A percentile compares a stretch with the other conserved stretches of the same genome.
Evolutionary conservation across 2,797 vertebrate species (phyloP).

Genomic region (Halcyon chelicuti): DNA sequence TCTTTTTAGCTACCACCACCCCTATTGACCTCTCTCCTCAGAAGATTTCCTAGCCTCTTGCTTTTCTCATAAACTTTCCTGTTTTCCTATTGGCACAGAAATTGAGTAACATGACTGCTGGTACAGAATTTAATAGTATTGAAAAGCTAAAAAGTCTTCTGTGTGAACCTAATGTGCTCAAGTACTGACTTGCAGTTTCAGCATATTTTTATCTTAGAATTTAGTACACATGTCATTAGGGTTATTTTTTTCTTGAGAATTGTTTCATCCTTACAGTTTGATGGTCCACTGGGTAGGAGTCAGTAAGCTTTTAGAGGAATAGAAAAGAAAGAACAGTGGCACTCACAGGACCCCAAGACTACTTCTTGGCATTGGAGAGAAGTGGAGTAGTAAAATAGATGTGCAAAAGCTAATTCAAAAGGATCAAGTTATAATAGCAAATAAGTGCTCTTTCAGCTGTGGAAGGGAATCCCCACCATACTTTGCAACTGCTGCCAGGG

Average conservation of each 20-base stretch:
- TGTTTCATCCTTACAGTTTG: neutral
- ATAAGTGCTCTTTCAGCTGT: neutral
- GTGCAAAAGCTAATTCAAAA: neutral
- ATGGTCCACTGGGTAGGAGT: neutral
- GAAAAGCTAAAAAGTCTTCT: neutral
- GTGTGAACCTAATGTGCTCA: neutral
- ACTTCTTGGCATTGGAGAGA: neutral
- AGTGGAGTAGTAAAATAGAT: neutral
- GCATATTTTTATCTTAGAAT: neutral
- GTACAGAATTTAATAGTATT: neutral
- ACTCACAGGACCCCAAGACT: neutral
- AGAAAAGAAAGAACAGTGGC: neutral
- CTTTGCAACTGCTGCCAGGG: constrained; percentile 8
- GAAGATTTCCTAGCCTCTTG: neutral
- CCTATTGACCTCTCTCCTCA: neutral
- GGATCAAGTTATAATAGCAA: neutral
- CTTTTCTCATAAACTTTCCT: neutral
- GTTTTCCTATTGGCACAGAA: neutral
- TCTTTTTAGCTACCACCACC: neutral
- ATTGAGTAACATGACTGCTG: neutral
- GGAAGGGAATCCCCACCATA: constrained; percentile 32
- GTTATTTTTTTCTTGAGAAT: neutral
- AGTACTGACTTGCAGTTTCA: neutral
- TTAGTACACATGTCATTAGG: neutral
- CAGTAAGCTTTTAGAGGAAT: neutral